Percentiles rank a stretch among this genome's conserved stretches.
phyloP scores from a whole-genome alignment of 2,888 invertebrate species.

The Epistrophe eligans region DNA sequence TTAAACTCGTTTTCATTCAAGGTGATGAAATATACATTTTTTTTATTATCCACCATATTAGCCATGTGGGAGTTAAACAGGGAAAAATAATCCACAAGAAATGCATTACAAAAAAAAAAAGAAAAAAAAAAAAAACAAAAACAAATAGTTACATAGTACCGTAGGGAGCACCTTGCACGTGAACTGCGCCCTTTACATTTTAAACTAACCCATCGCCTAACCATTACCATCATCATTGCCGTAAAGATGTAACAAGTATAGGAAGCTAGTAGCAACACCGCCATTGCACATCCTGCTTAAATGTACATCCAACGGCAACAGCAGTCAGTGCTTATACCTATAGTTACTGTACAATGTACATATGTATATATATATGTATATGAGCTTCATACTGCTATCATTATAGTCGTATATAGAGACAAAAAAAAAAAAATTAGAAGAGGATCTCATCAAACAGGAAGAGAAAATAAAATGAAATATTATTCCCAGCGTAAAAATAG shows the following conservation, averaged over 20 bases:
- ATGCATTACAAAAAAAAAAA: constrained; percentile 8
- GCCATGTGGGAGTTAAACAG: constrained; percentile 58
- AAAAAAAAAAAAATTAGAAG: constrained; percentile 9
- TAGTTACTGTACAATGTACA: neutral
- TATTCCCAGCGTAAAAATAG: constrained; percentile 62
- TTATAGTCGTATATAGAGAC: neutral
- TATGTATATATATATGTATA: neutral
- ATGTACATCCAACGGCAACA: constrained; percentile 16
- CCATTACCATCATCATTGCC: constrained; percentile 34
- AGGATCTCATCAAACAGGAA: constrained; percentile 32
- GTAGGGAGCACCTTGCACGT: neutral
- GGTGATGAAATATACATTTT: constrained; percentile 51
- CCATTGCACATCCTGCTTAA: constrained; percentile 41
- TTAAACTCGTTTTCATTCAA: constrained; percentile 42
- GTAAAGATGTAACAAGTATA: constrained; percentile 58
- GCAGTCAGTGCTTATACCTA: neutral
- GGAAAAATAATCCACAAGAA: constrained; percentile 33
- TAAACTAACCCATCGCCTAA: constrained; percentile 5
- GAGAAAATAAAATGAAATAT: constrained; percentile 24
- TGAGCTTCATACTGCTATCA: constrained; percentile 40
- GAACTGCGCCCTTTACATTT: constrained; percentile 8
- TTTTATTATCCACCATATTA: constrained; percentile 63
- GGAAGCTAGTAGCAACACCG: constrained; percentile 20
- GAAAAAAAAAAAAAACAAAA: no score
- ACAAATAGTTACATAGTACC: constrained; percentile 1